Evolutionary conservation across 23 tunicate genomes (phyloP), one percentile per base, ranked within the genome.

Genomic region (Pegea sp.): DNA sequence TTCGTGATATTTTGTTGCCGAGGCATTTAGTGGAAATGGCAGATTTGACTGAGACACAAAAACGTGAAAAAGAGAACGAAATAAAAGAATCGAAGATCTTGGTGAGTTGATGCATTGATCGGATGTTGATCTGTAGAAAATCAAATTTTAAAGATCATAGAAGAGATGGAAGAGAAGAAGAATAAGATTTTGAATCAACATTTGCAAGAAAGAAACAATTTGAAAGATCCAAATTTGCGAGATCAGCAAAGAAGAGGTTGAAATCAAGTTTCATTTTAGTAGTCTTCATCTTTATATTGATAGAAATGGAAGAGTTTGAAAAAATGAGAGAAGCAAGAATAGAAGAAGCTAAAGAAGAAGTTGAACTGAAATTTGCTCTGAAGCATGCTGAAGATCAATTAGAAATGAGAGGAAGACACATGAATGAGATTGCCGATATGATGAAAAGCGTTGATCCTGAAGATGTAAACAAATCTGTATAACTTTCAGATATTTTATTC

Each of bases 361-460:
- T 84, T 22, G 24, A 63, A 18, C 59, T 76, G 19, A 28, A 65
- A 20, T 52, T 84, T 31, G 62, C 75, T 2, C 59, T 84, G 48
- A 30, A 62, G 18, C 95, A 84, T 28, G 84, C 84, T 16, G 76
- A 84, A 31, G 43, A 56, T 29, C 63, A 73, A 61, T 58, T 84
- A 42, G 50, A 67, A 52, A 32, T 84, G 48, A 34, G 86, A 24
- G 95, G 74, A 42, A 58, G 38, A 13, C 95, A 84, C 49, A 70
- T 84, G 6, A 70, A 48, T 28, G 95, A 84, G 33, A 62, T 84
- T 3, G 75, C 84, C 25, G 84, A 84, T 31, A 61, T 64, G 2
- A 59, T 84, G 75, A 42, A 69, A 33, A 67, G 71, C 33, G 63
- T 84, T 5, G 69, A 84, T 64, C 95, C 95, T 5, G 95, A 84